phyloP scores from a whole-genome alignment of 1,140 invertebrate genomes.

The Aphaenogaster rudis region DNA sequence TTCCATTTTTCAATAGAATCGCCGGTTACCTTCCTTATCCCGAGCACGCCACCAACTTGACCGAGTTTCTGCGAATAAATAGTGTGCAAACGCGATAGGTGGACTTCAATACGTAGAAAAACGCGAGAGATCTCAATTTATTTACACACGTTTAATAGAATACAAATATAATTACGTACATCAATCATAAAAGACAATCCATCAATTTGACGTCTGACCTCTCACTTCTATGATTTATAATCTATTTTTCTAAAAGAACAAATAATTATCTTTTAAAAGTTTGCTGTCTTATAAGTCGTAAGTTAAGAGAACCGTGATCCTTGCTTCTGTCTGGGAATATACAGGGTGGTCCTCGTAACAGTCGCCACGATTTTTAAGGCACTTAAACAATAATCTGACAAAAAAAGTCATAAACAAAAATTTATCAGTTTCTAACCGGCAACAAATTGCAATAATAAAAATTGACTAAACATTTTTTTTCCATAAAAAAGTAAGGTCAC shows the following conservation, averaged over 20 bases:
- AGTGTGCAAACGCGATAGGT: background rate
- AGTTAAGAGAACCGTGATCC: background rate
- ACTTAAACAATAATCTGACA: too few species aligned
- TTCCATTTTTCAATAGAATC: constrained; percentile 45
- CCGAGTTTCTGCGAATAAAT: background rate
- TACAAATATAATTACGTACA: background rate
- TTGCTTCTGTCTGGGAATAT: background rate
- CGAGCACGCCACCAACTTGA: background rate
- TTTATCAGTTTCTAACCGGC: too few species aligned
- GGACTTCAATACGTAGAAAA: background rate
- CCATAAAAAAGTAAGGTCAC: too few species aligned
- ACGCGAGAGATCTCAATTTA: background rate
- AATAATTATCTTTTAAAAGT: background rate
- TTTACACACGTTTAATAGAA: background rate
- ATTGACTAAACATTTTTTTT: too few species aligned
- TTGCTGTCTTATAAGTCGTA: background rate
- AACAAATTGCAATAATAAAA: too few species aligned
- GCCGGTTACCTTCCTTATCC: background rate
- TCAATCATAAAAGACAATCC: background rate
- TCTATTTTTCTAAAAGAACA: background rate
- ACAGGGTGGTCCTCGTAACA: too few species aligned
- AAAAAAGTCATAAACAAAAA: too few species aligned
- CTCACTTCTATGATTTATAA: background rate
- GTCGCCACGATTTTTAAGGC: too few species aligned
- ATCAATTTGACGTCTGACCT: background rate